Evolutionary conservation across 2,113 vertebrate species (phyloP).

Genomic region (Canis aureus): DNA sequence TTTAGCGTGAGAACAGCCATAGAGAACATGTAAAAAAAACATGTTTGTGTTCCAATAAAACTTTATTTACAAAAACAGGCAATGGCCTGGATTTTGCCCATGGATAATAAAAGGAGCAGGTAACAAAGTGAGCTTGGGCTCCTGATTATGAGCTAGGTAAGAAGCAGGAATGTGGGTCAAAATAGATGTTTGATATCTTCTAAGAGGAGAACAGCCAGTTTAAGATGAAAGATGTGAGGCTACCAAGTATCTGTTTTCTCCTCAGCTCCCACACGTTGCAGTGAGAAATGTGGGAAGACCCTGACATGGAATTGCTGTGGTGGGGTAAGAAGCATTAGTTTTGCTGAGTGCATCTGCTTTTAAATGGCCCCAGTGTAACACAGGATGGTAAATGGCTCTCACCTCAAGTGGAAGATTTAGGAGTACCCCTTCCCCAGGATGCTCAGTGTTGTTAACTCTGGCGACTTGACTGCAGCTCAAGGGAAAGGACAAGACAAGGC

Average conservation of each 20-base stretch:
- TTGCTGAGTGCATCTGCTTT: neutral
- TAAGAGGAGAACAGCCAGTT: neutral
- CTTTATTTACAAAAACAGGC: neutral
- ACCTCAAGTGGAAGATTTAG: neutral
- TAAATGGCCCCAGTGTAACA: neutral
- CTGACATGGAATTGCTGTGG: neutral
- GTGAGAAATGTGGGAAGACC: neutral
- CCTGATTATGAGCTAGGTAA: neutral
- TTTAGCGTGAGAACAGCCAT: conserved; percentile 9
- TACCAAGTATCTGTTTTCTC: neutral
- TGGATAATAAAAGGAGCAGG: neutral
- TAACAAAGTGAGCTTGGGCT: neutral
- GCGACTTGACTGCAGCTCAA: neutral
- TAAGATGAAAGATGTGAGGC: neutral
- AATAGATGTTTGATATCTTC: neutral
- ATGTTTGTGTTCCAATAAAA: neutral
- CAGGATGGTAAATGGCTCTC: neutral
- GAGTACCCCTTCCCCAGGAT: neutral
- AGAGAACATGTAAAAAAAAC: neutral
- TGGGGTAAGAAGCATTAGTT: neutral
- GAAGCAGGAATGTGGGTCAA: neutral
- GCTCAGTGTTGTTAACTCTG: neutral
- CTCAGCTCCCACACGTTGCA: neutral
- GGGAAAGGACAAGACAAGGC: neutral
- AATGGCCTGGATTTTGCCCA: neutral